Conservation (phyloP, 2,113 vertebrate genomes). For the Spea bombifrons region DNA sequence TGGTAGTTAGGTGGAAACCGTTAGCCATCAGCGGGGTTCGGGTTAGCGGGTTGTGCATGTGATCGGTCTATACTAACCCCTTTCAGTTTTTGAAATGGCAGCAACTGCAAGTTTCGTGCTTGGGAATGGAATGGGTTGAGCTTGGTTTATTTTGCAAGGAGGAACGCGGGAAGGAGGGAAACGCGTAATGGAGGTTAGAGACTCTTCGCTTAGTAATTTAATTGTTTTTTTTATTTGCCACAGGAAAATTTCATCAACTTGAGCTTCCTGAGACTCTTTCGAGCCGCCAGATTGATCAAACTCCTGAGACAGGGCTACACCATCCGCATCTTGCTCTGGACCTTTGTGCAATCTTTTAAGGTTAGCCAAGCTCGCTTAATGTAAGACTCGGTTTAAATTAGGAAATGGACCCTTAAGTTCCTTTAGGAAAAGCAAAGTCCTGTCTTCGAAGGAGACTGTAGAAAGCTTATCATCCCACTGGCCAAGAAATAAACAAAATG, state of each 20-base stretch:
- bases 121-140: constrained; percentile 26
- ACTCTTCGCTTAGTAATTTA: constrained; percentile 46
- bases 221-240: constrained; percentile 55
- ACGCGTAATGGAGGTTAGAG: not conserved
- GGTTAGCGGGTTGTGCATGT: constrained; percentile 21
- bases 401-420: too few species aligned
- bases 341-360: constrained; percentile 97
- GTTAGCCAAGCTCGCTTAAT: constrained; percentile 58
- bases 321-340: constrained; percentile 96
- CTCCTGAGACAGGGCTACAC: constrained; percentile 94
- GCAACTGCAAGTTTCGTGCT: constrained; percentile 35
- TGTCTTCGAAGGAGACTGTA: too few species aligned
- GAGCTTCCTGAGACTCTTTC: constrained; percentile 91
- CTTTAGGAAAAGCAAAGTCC: too few species aligned
- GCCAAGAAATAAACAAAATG: too few species aligned
- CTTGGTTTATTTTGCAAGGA: constrained; percentile 30
- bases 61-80: not conserved
- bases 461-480: too few species aligned
- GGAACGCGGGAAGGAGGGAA: not conserved
- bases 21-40: too few species aligned
- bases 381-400: too few species aligned
- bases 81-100: not conserved
- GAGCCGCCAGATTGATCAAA: constrained; percentile 91
- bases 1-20: too few species aligned
- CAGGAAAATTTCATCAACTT: constrained; percentile 94